These are phyloP conservation scores for Genyomyrus donnyi DNA, from an alignment of 2,113 vertebrate species.

Conservation along the genomic window DNA sequence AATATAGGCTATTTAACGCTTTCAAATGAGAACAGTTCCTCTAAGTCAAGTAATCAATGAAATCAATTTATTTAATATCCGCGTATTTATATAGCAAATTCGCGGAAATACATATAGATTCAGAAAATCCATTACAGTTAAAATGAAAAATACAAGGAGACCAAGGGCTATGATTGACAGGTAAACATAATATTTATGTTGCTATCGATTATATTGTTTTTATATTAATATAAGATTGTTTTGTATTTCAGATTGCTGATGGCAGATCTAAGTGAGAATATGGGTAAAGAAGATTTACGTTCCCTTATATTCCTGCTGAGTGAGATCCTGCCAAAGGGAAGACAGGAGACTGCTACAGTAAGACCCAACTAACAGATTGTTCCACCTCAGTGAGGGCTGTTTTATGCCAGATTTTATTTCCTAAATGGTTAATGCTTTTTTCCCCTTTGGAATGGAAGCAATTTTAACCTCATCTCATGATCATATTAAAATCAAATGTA, in stretches of 20 bases:
- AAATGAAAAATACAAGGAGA: background rate
- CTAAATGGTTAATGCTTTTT: background rate
- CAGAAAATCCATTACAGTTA: background rate
- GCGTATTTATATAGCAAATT: background rate
- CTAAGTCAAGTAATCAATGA: background rate
- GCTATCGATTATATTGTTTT: background rate
- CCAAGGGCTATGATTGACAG: background rate
- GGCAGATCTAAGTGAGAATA: conserved; percentile 69
- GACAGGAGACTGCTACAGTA: conserved; percentile 66
- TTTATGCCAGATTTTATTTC: background rate
- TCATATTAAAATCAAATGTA: background rate
- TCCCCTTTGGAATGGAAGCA: background rate
- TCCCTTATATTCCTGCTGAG: conserved; percentile 70
- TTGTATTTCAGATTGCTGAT: conserved; percentile 68
- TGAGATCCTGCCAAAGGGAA: conserved; percentile 52
- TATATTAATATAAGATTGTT: background rate
- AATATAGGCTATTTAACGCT: background rate
- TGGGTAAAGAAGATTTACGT: conserved; percentile 66
- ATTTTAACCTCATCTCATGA: background rate
- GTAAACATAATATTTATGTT: background rate
- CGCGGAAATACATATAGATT: background rate
- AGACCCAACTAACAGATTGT: background rate
- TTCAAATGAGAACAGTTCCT: background rate
- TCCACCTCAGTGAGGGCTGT: background rate
- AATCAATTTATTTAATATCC: background rate